Percentiles rank a stretch among this genome's conserved stretches.
Evolutionary conservation across 2,888 invertebrate genomes (phyloP).

Genomic region (Drosophila borborema): DNA sequence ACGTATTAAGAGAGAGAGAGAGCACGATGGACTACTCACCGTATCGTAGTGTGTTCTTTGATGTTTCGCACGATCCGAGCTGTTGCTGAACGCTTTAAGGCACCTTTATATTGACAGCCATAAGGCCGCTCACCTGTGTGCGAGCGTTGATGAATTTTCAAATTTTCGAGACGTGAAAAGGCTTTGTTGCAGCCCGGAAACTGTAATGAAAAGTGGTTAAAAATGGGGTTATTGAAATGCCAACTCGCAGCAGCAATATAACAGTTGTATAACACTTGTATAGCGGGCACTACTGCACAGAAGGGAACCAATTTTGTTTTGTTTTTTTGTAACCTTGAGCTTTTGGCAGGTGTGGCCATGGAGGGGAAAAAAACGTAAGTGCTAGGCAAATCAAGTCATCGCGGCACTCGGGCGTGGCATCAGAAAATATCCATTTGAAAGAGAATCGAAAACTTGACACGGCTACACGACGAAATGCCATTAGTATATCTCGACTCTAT

Average conservation of each 20-base stretch:
- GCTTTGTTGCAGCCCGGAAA: conserved; percentile 97
- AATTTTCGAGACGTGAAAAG: conserved; percentile 97
- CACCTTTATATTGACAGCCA: conserved; percentile 95
- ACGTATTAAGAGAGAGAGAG: too few relatives aligned
- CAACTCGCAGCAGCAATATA: conserved; percentile 6
- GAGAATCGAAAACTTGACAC: conserved; percentile 9
- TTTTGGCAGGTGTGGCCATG: neutral
- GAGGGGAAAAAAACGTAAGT: neutral
- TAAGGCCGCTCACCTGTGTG: conserved; percentile 99
- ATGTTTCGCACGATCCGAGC: conserved; percentile 99
- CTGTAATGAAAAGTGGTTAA: conserved; percentile 86
- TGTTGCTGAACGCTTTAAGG: conserved; percentile 98
- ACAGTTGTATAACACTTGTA: conserved; percentile 1
- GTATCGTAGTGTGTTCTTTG: conserved; percentile 99
- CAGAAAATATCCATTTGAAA: conserved; percentile 11
- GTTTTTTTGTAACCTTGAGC: neutral
- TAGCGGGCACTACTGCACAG: neutral
- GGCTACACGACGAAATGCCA: conserved; percentile 34
- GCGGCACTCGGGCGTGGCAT: neutral
- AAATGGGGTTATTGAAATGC: conserved; percentile 53
- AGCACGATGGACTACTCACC: conserved; percentile 87
- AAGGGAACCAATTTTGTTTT: neutral
- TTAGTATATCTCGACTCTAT: conserved; percentile 29
- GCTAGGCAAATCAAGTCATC: neutral
- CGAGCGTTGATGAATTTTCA: conserved; percentile 98